Base-by-base conservation (phyloP, 2,888 invertebrate species). In the Tiliacea citrago region DNA sequence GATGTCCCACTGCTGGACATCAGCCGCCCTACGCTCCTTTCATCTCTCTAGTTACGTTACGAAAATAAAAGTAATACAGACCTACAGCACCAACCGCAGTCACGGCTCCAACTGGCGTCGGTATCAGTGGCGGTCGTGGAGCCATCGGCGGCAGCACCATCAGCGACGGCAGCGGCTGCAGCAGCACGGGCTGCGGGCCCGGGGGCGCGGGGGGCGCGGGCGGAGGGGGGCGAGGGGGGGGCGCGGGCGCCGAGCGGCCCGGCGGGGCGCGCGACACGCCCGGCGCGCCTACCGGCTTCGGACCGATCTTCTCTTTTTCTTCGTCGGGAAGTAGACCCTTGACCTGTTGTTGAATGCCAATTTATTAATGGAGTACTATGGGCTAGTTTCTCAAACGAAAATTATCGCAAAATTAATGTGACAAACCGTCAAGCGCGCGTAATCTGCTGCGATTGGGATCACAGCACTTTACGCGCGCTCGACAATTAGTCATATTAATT, bases 221-320 rank as follows among this genome's bases (percentile, higher is more conserved):
- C 68, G 90, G 60, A 85, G 88, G 80, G 82, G 89, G 84, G 77
- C 78, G 89, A 47, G 82, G 88, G 35, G 76, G 86, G 16, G 71
- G 80, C 66, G 83, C 88, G 42, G 86, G 93, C 29, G 95, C 91
- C 68, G 69, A 39, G 63, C 79, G 88, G 49, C 79, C 75, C 55
- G 85, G 81, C 71, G 84, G 77, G 18, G 84, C 81, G 65, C 87
- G 88, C 58, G 86, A 76, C 88, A 16, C 67, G 73, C 75, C 86
- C 65, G 74, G 92, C 88, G 75, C 93, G 1, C 90, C 73, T 71
- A 98, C 98, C 4, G 98, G 98, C 95, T 98, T 98, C 0, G 99
- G 99, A 0, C 99, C 99, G 87, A 99, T 99, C 94, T 99, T 99
- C 91, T 99, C 99, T 90, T 99, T 99, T 92, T 99, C 99, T 92